phyloP scores from a whole-genome alignment of 2,113 vertebrate species.

The Columba livia region DNA sequence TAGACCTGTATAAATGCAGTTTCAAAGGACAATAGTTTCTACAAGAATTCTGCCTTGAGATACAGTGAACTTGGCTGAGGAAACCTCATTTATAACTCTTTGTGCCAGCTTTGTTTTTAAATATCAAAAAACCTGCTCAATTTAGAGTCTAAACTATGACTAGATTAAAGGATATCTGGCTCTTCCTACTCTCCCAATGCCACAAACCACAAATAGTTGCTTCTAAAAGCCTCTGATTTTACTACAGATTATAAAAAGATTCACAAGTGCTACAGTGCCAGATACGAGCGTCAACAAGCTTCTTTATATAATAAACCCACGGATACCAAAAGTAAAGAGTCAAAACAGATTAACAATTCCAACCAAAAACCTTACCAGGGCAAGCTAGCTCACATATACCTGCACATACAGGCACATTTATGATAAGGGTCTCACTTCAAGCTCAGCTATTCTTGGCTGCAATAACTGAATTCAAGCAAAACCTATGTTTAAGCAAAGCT shows the following conservation, averaged over 20 bases:
- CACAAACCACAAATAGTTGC: neutral
- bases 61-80: neutral
- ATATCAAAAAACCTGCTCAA: neutral
- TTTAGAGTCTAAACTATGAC: neutral
- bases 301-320: neutral
- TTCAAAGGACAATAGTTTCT: conserved; percentile 1
- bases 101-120: conserved; percentile 31
- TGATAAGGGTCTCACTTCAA: neutral
- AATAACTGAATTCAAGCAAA: neutral
- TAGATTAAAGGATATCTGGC: neutral
- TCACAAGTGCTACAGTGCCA: neutral
- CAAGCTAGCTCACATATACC: neutral
- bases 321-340: neutral
- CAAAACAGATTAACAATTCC: neutral
- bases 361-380: neutral
- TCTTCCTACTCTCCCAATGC: neutral
- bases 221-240: neutral
- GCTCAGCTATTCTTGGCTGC: neutral
- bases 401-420: rapidly evolving
- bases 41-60: conserved; percentile 21
- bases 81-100: neutral
- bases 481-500: neutral
- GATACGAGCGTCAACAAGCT: neutral
- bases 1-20: neutral
- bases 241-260: neutral